Base-by-base conservation (phyloP, 1,140 invertebrate species). In the Aleiodes sp. region DNA sequence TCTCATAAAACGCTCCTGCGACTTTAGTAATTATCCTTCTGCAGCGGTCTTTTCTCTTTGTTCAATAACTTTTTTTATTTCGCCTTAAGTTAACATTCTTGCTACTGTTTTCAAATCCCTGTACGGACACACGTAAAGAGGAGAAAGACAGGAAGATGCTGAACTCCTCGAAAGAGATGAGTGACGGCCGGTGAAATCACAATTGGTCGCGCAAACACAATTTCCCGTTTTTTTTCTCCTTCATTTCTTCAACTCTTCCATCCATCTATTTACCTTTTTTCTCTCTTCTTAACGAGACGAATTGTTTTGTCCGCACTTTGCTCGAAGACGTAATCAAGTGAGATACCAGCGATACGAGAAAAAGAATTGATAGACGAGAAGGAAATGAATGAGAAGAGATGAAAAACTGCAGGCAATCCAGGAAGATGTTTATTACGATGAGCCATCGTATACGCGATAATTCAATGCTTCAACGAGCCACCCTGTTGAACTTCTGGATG, bases 1-100 rank as follows among this genome's bases (percentile, higher is more conserved):
- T 67, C 65, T 61, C 70, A 67, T 71, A 71, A 71, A 68, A 61
- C 57, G 31, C 39, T 68, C 63, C 16, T 26, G 41, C 21, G 39
- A 65, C 43, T 39, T 66, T 12, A 31, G 65, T 66, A 71, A 71
- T 71, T 71, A 71, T 71, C 65, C 60, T 33, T 52, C 52, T 63
- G 46, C 29, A 65, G 65, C 65, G 65, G 70, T 43, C 2, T n/a
- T n/a, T 24, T 56, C 39, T 39, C 70, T 71, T 71, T 71, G 70
- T 71, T 71, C 59, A 21, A 21, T 10, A 67, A 29, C 64, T 68
- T 68, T 68, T 71, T 19, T n/a, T n/a, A n/a, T n/a, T n/a, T n/a
- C n/a, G 10, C 2, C 14, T 62, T 8, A 16, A 21, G 59, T 62
- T 16, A 16, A 43, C 39, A 43, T 16, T 43, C 2, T 16, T 43